Evolutionary conservation across 1,140 invertebrate species (phyloP).

Genomic region (Bursaphelenchus mucronatus): DNA sequence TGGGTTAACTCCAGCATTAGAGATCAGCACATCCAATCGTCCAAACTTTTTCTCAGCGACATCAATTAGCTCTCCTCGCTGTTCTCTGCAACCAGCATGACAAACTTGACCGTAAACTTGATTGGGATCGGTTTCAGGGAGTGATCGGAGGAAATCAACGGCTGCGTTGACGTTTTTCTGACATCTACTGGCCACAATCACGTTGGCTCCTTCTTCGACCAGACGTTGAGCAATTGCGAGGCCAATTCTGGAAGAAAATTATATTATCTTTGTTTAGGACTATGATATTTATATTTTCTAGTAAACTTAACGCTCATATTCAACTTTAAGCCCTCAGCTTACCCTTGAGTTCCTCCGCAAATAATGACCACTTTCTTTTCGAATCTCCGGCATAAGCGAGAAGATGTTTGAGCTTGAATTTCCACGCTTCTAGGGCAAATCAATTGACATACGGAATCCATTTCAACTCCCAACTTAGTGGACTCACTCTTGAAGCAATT

Average conservation of each 20-base stretch:
- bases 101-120: constrained; percentile 71
- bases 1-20: constrained; percentile 83
- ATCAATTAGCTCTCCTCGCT: constrained; percentile 75
- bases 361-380: too few relatives aligned
- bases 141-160: constrained; percentile 41
- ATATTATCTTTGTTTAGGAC: too few relatives aligned
- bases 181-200: constrained; percentile 80
- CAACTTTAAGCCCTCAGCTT: too few relatives aligned
- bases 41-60: constrained; percentile 65
- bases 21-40: constrained; percentile 84
- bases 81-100: constrained; percentile 76
- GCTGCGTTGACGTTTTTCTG: constrained; percentile 53
- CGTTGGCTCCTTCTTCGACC: constrained; percentile 80
- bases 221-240: constrained; percentile 80
- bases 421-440: too few relatives aligned
- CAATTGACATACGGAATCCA: too few relatives aligned
- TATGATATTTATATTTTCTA: too few relatives aligned
- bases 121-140: constrained; percentile 63
- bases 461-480: too few relatives aligned
- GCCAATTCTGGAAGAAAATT: constrained; percentile 72
- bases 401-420: too few relatives aligned
- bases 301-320: too few relatives aligned
- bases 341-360: too few relatives aligned
- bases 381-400: too few relatives aligned
- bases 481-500: too few relatives aligned